Evolutionary conservation across 2,888 invertebrate species (phyloP), one percentile per base, ranked within the genome.

Genomic region (Hirudinaria manillensis): DNA sequence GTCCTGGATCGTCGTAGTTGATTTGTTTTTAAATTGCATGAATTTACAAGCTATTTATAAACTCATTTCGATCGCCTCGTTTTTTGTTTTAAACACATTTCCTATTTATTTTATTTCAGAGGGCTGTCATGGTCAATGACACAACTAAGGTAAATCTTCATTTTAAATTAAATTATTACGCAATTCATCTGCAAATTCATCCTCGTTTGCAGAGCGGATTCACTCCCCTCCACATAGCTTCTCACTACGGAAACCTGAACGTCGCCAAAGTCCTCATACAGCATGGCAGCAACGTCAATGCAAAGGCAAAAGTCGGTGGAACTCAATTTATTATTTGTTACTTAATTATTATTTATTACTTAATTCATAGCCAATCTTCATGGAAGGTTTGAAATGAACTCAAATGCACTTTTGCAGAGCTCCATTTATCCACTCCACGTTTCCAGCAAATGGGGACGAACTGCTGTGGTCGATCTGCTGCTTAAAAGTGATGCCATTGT

Each of bases 391-490:
- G 10, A 45, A 45, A 10, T 45, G 45, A 45, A 45, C 16, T 16
- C 7, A n/a, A 61, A 6, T 1, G 61, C 61, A 7, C 56, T 61
- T 27, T 24, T 2, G 21, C 53, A 77, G 77, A 77, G 75, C 32
- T 94, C 95, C 85, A 99, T 99, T 80, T 95, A 94, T 78, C 98
- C 98, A 0, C 88, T 99, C 79, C 99, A 99, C 85, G 99, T 99
- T 27, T 97, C 98, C 77, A 93, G 96, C 76, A 98, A 99, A 88
- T 99, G 99, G 99, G 99, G 99, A 83, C 95, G 97, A 86, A 91
- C 92, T 75, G 94, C 95, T 85, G 94, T 99, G 94, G 97, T 97
- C 7, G 90, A 92, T 2, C 88, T 98, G 45, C 88, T 99, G 67
- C 88, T 99, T 80, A 94, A 94, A 83, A 92, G 93, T 83, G 93